phyloP scores from a whole-genome alignment of 2,113 vertebrate genomes.

The Crotophaga sulcirostris region DNA sequence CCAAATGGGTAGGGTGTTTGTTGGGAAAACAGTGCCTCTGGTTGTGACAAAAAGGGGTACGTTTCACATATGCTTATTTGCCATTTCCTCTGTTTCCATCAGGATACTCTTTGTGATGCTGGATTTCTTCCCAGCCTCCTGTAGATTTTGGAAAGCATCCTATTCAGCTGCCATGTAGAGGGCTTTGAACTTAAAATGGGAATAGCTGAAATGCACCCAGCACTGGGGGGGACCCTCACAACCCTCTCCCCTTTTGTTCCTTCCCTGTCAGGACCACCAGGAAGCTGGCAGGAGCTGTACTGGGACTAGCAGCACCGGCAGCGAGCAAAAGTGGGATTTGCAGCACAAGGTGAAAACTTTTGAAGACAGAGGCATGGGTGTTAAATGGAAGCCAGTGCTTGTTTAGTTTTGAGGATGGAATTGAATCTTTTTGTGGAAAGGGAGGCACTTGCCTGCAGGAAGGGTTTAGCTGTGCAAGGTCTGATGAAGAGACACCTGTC shows the following conservation, averaged over 20 bases:
- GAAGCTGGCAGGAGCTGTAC: neutral
- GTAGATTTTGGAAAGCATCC: conserved; percentile 61
- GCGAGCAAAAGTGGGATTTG: neutral
- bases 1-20: conserved; percentile 5
- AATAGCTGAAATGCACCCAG: neutral
- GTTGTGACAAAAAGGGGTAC: conserved; percentile 31
- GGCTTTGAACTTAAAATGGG: conserved; percentile 49
- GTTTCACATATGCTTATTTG: conserved; percentile 17
- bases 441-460: neutral
- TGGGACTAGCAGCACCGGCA: neutral
- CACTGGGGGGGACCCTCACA: neutral
- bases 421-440: neutral
- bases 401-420: neutral
- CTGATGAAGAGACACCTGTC: neutral
- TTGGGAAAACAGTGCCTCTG: conserved; percentile 51
- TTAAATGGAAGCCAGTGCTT: neutral
- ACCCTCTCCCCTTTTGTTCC: neutral
- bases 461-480: neutral
- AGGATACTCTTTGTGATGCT: conserved; percentile 38
- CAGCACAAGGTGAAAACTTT: neutral
- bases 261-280: neutral
- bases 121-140: conserved; percentile 64
- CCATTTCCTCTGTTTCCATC: conserved; percentile 37
- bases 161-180: conserved; percentile 52
- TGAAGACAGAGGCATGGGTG: neutral